Evolutionary conservation across 2,888 invertebrate genomes (phyloP), one percentile per base, ranked within the genome.

Genomic region (Drosophila eohydei): DNA sequence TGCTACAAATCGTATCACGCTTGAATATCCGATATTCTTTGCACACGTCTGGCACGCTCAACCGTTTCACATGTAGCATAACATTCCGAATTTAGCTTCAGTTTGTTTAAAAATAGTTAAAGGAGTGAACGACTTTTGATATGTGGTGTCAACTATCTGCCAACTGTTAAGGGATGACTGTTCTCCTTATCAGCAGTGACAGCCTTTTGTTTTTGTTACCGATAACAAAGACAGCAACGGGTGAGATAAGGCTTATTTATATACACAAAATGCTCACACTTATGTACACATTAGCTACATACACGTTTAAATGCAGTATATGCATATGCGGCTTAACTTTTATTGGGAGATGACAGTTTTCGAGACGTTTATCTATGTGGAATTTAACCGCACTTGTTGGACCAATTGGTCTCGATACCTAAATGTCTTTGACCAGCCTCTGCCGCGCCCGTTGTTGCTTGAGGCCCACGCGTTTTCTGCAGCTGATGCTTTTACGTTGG

Each of bases 1-100:
- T 32, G 34, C 30, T 43, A 30, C 40, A 43, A 63, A 64, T 52
- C 46, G 32, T 69, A 76, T 77, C 69, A 76, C 80, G 71, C 61
- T 72, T 66, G 36, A 72, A 74, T 78, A 78, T 80, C 64, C 71
- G 73, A 74, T 75, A 74, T 72, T 78, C 72, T 64, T 68, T 64
- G 51, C 69, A 67, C 58, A n/a, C 60, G 55, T 44, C 41, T 52
- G 38, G 58, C 63, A 72, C 69, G 54, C n/a, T 54, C 36, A 46
- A 54, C 43, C 8, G 63, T 60, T 78, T 78, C 72, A 79, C 57
- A 51, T 67, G 54, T 74, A 74, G 80, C 89, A 87, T 81, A 83
- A 78, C 81, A 90, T 90, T 69, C 71, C 64, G 61, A 63, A 60
- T 69, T 55, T 52, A 46, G 34, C 14, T 51, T 51, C 41, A 38